These are phyloP conservation scores for Enteromius viviparus DNA, from an alignment of 2,797 vertebrate genomes.

Conservation along the genomic window DNA sequence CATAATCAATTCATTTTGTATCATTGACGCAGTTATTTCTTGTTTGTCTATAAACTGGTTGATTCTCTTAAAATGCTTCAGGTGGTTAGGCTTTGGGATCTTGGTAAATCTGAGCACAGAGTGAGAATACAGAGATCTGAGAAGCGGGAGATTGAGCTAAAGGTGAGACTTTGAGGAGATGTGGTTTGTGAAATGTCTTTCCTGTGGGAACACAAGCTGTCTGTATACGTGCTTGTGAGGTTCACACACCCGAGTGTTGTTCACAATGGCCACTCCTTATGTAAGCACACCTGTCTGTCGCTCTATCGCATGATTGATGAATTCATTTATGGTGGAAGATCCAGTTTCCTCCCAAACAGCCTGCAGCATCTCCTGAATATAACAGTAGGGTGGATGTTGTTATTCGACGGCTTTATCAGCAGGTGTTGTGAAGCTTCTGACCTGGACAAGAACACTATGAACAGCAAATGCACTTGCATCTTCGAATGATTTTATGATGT, in stretches of 20 bases:
- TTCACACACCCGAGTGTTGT: slow-evolving; percentile 7
- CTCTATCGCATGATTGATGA: slow-evolving; percentile 24
- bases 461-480: not conserved
- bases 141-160: not conserved
- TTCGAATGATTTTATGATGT: not conserved
- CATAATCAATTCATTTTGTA: not conserved
- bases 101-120: not conserved
- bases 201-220: not conserved
- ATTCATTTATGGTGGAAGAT: slow-evolving; percentile 26
- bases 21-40: not conserved
- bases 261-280: slow-evolving; percentile 26
- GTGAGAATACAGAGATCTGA: not conserved
- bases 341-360: slow-evolving; percentile 10
- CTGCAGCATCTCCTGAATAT: slow-evolving; percentile 18
- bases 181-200: not conserved
- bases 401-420: not conserved
- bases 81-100: not conserved
- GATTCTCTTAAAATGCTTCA: not conserved
- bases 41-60: not conserved
- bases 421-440: not conserved
- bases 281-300: slow-evolving; percentile 35
- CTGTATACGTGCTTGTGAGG: not conserved
- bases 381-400: not conserved
- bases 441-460: not conserved
- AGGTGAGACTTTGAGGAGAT: not conserved